phyloP scores from a whole-genome alignment of 2,888 invertebrate species.

The Diarsia mendica region DNA sequence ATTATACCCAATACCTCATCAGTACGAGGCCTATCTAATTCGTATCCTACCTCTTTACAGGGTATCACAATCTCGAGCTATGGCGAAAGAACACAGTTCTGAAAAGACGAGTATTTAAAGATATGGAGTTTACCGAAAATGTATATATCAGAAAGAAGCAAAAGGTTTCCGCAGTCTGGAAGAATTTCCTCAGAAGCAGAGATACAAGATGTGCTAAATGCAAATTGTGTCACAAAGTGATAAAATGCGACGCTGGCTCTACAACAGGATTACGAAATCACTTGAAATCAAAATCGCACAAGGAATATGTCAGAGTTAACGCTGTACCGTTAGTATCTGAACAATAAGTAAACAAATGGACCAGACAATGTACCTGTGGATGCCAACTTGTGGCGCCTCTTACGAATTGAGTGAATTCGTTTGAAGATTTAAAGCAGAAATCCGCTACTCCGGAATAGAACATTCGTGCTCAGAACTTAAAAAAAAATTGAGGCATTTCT shows the following conservation, averaged over 20 bases:
- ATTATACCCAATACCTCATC: not conserved
- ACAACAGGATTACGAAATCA: not conserved
- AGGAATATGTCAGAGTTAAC: not conserved
- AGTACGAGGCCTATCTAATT: too few species aligned
- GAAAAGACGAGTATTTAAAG: not conserved
- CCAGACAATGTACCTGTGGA: not conserved
- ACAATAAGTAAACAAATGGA: too few species aligned
- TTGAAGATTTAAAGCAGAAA: not conserved
- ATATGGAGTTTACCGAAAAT: not conserved
- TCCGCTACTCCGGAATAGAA: not conserved
- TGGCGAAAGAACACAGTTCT: not conserved
- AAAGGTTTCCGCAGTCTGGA: too few species aligned
- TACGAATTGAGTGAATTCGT: not conserved
- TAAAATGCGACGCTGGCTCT: not conserved
- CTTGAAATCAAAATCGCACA: not conserved
- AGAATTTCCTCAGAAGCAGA: too few species aligned
- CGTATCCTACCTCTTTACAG: not conserved
- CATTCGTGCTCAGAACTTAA: too few species aligned
- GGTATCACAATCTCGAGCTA: not conserved
- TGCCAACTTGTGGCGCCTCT: not conserved
- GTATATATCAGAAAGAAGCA: too few species aligned
- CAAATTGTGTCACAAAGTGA: too few species aligned
- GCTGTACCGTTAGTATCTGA: too few species aligned
- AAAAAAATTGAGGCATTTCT: too few species aligned
- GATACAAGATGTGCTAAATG: not conserved